Percentiles rank a stretch among this genome's conserved stretches.
These are phyloP conservation scores for Physeter macrocephalus DNA, from an alignment of 2,113 vertebrate genomes.

Conservation along the genomic window DNA sequence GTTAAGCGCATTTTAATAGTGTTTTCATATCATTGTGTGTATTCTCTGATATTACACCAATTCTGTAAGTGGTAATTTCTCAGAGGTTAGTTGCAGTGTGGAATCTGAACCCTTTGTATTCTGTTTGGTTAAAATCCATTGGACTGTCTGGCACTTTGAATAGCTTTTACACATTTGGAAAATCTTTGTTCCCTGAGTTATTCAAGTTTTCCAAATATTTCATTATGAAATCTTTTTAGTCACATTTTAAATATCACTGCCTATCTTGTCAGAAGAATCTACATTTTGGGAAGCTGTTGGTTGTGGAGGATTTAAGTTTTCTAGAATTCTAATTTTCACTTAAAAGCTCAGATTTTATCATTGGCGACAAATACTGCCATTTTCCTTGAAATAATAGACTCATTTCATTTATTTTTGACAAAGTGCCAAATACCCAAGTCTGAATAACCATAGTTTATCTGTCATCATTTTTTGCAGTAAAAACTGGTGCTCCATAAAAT, in stretches of 20 bases:
- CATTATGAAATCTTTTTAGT: background rate
- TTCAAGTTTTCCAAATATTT: background rate
- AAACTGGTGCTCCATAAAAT: background rate
- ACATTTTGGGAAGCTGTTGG: background rate
- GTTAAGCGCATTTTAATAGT: background rate
- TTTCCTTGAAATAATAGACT: background rate
- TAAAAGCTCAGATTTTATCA: background rate
- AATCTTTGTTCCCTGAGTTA: background rate
- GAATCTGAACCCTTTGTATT: background rate
- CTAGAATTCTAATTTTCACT: constrained; percentile 20
- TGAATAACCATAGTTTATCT: background rate
- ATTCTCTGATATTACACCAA: background rate
- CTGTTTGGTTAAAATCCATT: background rate
- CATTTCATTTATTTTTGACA: background rate
- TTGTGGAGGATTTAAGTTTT: background rate
- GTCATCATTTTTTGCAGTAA: background rate
- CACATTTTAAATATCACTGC: background rate
- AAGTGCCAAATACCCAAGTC: background rate
- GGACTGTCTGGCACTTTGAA: background rate
- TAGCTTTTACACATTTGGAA: background rate
- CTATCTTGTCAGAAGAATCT: background rate
- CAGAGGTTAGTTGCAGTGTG: background rate
- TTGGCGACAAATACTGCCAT: background rate
- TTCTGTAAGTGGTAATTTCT: background rate
- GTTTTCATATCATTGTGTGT: background rate